A percentile compares a stretch with the other conserved stretches of the same genome.
phyloP scores from a whole-genome alignment of 2,888 invertebrate species.

The Noctua pronuba region DNA sequence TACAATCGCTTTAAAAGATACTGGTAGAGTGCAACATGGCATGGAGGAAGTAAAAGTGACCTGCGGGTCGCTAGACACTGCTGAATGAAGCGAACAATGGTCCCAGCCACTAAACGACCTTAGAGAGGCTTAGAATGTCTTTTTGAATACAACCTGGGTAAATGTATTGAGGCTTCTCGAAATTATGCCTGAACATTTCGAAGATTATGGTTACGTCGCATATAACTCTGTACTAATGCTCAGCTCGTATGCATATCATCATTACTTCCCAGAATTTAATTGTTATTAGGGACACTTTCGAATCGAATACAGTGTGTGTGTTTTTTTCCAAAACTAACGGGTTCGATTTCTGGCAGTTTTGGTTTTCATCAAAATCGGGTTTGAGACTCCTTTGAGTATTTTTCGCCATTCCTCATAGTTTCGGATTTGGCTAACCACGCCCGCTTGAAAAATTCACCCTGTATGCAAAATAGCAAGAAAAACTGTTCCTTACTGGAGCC shows the following conservation, averaged over 20 bases:
- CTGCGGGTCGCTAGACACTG: slow-evolving; percentile 31
- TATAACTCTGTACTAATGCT: background rate
- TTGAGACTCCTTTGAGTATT: background rate
- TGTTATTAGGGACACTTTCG: background rate
- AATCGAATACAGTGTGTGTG: no score
- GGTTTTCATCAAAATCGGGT: background rate
- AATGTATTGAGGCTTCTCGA: background rate
- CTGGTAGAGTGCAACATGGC: slow-evolving; percentile 3
- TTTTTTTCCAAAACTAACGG: background rate
- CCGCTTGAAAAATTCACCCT: background rate
- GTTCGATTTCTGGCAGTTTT: background rate
- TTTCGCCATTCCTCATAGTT: background rate
- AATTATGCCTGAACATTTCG: background rate
- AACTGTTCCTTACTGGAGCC: background rate
- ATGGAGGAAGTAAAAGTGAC: slow-evolving; percentile 62
- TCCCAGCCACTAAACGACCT: slow-evolving; percentile 32
- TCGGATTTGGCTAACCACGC: background rate
- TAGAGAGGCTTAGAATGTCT: slow-evolving; percentile 13
- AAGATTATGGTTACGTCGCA: background rate
- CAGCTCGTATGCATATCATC: background rate
- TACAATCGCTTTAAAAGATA: slow-evolving; percentile 13
- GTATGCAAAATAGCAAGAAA: background rate
- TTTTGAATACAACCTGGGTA: slow-evolving; percentile 19
- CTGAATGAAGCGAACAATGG: slow-evolving; percentile 39
- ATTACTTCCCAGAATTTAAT: background rate